Conservation (phyloP, 2,888 invertebrate species). For the Tetranychus piercei region DNA sequence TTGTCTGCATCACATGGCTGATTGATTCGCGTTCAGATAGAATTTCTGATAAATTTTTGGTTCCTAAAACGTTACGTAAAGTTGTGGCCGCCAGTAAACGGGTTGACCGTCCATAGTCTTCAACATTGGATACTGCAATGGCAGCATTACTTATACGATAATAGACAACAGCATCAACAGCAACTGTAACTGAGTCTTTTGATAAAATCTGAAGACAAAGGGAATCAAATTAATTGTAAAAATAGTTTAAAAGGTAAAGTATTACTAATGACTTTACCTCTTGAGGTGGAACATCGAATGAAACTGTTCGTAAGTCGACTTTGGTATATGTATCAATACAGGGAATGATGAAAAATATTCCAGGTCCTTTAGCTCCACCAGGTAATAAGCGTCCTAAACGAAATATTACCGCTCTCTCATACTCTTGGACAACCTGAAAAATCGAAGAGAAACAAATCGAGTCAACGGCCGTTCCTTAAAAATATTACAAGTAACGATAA, state of each 20-base stretch:
- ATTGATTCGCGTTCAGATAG: constrained; percentile 85
- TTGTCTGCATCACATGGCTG: constrained; percentile 69
- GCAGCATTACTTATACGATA: constrained; percentile 72
- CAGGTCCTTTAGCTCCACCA: constrained; percentile 54
- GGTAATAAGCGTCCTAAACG: constrained; percentile 37
- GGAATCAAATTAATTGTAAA: not conserved
- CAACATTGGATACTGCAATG: constrained; percentile 89
- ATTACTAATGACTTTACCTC: constrained; percentile 44
- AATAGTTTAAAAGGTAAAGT: not conserved
- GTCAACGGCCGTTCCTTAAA: no score
- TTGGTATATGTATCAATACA: constrained; percentile 87
- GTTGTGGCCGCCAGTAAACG: constrained; percentile 47
- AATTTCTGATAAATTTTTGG: constrained; percentile 74
- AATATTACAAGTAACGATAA: not conserved
- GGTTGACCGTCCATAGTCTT: constrained; percentile 48
- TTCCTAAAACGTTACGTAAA: constrained; percentile 65
- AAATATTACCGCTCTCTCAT: constrained; percentile 10
- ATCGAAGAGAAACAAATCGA: not conserved
- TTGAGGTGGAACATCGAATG: constrained; percentile 93
- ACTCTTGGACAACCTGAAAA: constrained; percentile 6
- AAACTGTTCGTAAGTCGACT: constrained; percentile 81
- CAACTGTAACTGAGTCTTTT: constrained; percentile 30
- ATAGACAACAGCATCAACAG: constrained; percentile 31
- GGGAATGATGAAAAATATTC: constrained; percentile 77
- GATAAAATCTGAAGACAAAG: constrained; percentile 25